Conservation (phyloP, 2,888 invertebrate genomes). For the Bombylius major region DNA sequence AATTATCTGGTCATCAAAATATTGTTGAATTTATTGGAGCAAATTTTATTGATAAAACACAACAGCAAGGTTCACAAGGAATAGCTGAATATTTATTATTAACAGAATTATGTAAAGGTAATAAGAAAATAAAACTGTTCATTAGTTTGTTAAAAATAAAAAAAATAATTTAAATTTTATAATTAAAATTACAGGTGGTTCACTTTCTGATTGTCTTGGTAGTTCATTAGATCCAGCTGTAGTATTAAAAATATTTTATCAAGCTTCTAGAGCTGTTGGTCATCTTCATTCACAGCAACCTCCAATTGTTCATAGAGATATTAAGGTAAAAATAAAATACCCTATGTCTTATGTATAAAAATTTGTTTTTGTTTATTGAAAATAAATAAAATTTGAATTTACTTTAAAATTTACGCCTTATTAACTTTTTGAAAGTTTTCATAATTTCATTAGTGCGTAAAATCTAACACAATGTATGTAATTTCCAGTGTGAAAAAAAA, state of each 20-base stretch:
- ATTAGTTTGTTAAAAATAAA: neutral
- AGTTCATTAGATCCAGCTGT: slow-evolving; percentile 38
- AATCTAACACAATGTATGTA: too few species aligned
- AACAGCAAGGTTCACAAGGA: slow-evolving; percentile 55
- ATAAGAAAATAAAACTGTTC: slow-evolving; percentile 8
- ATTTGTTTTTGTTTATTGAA: too few species aligned
- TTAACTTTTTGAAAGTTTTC: too few species aligned
- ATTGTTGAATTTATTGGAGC: slow-evolving; percentile 84
- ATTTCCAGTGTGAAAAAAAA: too few species aligned
- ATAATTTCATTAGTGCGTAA: too few species aligned
- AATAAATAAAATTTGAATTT: neutral
- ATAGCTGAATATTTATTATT: slow-evolving; percentile 83
- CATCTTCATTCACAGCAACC: slow-evolving; percentile 87
- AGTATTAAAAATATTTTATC: slow-evolving; percentile 78
- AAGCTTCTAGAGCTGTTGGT: slow-evolving; percentile 77
- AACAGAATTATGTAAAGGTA: slow-evolving; percentile 85
- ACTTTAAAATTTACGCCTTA: neutral
- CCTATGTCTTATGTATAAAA: neutral
- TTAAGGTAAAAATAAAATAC: slow-evolving; percentile 59
- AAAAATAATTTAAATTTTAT: neutral
- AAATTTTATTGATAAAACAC: slow-evolving; percentile 60
- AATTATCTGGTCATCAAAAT: slow-evolving; percentile 81
- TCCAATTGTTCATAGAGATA: slow-evolving; percentile 89
- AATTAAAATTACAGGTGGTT: slow-evolving; percentile 35
- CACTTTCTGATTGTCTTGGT: slow-evolving; percentile 30